Conservation (phyloP, 2,888 invertebrate species). For the Crematogaster levior region DNA sequence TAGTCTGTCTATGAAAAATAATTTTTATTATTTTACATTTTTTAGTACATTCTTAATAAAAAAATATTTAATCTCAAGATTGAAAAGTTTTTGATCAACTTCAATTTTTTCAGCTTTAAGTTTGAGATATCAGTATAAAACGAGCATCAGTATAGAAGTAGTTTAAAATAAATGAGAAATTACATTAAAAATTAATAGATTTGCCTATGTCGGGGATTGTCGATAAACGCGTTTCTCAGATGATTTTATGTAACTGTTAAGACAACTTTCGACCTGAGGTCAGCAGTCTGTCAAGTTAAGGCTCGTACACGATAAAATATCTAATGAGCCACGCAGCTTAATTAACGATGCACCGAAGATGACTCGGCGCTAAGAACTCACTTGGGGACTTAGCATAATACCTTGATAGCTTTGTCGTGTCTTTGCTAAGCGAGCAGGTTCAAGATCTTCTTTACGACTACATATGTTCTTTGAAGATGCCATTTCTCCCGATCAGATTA, state of each 20-base stretch:
- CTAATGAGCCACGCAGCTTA: conserved; percentile 47
- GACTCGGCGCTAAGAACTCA: conserved; percentile 31
- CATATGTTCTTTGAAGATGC: conserved; percentile 25
- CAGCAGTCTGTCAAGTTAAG: conserved; percentile 32
- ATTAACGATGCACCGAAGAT: conserved; percentile 47
- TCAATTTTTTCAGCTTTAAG: not conserved
- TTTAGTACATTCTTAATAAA: not conserved
- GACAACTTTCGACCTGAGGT: conserved; percentile 39
- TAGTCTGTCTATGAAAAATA: not conserved
- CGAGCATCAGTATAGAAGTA: not conserved
- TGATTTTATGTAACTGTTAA: conserved; percentile 42
- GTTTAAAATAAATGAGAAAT: not conserved
- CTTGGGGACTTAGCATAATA: not conserved
- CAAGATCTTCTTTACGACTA: conserved; percentile 30
- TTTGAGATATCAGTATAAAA: not conserved
- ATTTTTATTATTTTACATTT: not conserved
- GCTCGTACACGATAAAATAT: conserved; percentile 16
- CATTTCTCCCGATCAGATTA: conserved; percentile 52
- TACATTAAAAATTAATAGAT: not conserved
- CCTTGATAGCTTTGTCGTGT: conserved; percentile 40
- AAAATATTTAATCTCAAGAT: not conserved
- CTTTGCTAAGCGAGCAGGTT: conserved; percentile 35
- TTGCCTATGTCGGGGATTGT: not conserved
- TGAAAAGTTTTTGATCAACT: not conserved
- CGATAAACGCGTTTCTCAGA: conserved; percentile 3